These are phyloP conservation scores for Lysandra coridon DNA, from an alignment of 2,888 invertebrate species.

Conservation along the genomic window DNA sequence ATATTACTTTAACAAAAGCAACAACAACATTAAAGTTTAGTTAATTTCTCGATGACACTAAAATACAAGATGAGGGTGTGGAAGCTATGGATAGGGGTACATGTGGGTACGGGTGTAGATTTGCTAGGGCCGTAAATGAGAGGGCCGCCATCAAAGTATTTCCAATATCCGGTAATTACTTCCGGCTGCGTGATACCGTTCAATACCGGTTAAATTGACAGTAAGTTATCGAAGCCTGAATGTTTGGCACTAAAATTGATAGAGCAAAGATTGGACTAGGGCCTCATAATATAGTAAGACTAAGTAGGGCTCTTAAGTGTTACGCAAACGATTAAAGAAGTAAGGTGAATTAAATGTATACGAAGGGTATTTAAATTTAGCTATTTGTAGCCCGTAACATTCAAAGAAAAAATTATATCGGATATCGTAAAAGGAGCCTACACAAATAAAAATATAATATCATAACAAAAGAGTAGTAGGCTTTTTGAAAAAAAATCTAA, in stretches of 20 bases:
- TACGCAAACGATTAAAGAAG: background rate
- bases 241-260: slow-evolving; percentile 2
- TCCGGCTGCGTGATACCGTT: slow-evolving; percentile 21
- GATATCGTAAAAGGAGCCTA: background rate
- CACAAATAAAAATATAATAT: background rate
- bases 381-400: background rate
- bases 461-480: background rate
- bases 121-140: slow-evolving; percentile 14
- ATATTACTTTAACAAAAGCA: background rate
- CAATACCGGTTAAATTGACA: slow-evolving; percentile 17
- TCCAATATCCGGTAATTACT: slow-evolving; percentile 29
- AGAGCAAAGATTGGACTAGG: background rate
- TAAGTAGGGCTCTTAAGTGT: background rate
- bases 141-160: slow-evolving; percentile 28
- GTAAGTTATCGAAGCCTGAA: slow-evolving; percentile 10
- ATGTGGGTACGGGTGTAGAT: background rate
- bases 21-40: background rate
- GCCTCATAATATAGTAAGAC: background rate
- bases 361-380: background rate
- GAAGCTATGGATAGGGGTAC: background rate
- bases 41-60: background rate
- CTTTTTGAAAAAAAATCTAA: no score
- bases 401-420: background rate
- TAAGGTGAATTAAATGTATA: background rate
- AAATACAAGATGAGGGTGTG: background rate